Evolutionary conservation across 2,797 vertebrate species (phyloP), one percentile per base, ranked within the genome.

Genomic region (Siniperca scherzeri): DNA sequence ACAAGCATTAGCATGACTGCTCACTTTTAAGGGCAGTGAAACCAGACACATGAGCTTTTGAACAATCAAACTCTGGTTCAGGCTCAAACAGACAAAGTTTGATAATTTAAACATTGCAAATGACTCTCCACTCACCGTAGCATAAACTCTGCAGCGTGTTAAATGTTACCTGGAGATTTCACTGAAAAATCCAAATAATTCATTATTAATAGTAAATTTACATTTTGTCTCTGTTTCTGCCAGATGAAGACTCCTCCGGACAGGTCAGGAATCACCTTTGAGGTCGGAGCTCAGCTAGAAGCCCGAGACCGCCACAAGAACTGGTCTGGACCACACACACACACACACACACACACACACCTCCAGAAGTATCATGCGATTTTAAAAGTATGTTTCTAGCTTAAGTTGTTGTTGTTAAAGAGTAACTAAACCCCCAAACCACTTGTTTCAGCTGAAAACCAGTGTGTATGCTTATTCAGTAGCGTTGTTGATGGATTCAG

Each of bases 211-310:
- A 19, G 53, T 1, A 33, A 13, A 42, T 42, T 11, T 42, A 42
- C 12, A 42, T 7, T 40, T 42, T 1, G 9, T 48, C 0, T 81
- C 6, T 83, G 11, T 83, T 66, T 53, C 11, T 71, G 27, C 5
- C 87, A 95, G 98, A 97, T 97, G 96, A 99, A 98, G 97, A 97
- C 97, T 90, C 98, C 98, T 89, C 98, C 98, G 67, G 97, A 98
- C 94, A 95, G 98, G 93, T 95, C 97, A 91, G 98, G 98, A 89
- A 99, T 99, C 94, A 96, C 92, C 91, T 99, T 99, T 90, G 97
- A 98, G 96, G 97, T 99, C 85, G 98, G 98, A 95, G 97, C 97
- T 92, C 97, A 97, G 89, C 96, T 99, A 87, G 98, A 99, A 96
- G 98, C 98, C 71, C 95, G 98, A 90, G 98, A 99, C 96, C 96